These are phyloP conservation scores for Adineta ricciae DNA, from an alignment of 2,888 invertebrate species.

Conservation along the genomic window DNA sequence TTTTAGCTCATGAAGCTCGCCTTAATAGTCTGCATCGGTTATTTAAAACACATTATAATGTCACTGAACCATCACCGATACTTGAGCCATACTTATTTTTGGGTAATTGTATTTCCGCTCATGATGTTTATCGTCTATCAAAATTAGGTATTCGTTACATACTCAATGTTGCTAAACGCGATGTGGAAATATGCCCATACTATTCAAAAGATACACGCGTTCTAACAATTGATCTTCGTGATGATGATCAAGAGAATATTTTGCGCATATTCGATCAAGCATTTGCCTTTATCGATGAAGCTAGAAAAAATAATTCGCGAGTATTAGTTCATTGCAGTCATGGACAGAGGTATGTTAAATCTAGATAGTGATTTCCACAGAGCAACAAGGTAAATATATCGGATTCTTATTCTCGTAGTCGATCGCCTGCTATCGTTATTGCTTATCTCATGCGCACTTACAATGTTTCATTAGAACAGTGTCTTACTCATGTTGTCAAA, in stretches of 20 bases:
- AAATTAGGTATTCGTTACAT: background rate
- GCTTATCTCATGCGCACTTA: constrained; percentile 3
- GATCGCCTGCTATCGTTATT: constrained; percentile 13
- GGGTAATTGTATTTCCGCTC: background rate
- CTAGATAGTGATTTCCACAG: background rate
- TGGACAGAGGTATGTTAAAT: background rate
- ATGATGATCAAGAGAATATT: constrained; percentile 18
- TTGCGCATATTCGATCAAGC: background rate
- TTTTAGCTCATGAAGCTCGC: background rate
- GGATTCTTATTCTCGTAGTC: background rate
- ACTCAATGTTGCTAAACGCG: background rate
- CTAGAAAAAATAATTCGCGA: background rate
- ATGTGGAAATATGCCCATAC: constrained; percentile 13
- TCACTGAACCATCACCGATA: background rate
- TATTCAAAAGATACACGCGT: background rate
- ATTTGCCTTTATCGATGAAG: constrained; percentile 7
- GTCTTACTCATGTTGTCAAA: constrained; percentile 13
- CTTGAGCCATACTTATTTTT: background rate
- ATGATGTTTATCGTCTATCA: constrained; percentile 22
- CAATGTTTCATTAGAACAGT: constrained; percentile 8
- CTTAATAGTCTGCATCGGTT: background rate
- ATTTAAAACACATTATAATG: background rate
- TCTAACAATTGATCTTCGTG: background rate
- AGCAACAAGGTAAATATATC: background rate
- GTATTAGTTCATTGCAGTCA: constrained; percentile 14